phyloP scores from a whole-genome alignment of 2,113 vertebrate species.

The Entosphenus tridentatus region DNA sequence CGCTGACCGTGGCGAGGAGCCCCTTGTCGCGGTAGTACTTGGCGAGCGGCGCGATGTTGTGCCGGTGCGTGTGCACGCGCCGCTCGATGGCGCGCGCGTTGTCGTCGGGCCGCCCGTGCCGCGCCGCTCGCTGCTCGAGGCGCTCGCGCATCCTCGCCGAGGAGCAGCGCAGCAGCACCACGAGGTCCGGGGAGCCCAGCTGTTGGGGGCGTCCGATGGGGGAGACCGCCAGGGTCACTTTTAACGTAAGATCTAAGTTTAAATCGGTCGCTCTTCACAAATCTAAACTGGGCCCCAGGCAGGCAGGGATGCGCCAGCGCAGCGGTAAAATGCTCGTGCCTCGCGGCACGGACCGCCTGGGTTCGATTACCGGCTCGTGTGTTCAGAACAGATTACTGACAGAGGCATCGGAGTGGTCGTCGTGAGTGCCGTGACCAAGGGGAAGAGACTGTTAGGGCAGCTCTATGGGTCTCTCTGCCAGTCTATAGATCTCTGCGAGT shows the following conservation, averaged over 20 bases:
- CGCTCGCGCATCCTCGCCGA: constrained; percentile 72
- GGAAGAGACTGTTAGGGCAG: too few species aligned
- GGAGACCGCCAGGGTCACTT: not conserved
- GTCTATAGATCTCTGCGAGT: too few species aligned
- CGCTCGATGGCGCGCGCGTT: constrained; percentile 85
- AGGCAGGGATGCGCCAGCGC: too few species aligned
- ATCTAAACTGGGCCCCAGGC: too few species aligned
- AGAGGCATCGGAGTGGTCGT: too few species aligned
- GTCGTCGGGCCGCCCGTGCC: constrained; percentile 81
- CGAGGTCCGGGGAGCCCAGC: constrained; percentile 89
- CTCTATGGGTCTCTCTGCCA: too few species aligned
- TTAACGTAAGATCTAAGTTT: not conserved
- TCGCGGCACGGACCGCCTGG: too few species aligned
- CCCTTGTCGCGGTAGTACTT: constrained; percentile 93
- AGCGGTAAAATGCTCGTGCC: too few species aligned
- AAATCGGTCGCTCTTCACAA: not conserved
- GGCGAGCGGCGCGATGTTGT: constrained; percentile 66
- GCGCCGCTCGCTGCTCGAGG: constrained; percentile 57
- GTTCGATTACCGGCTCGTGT: too few species aligned
- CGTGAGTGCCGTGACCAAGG: too few species aligned
- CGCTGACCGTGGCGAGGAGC: constrained; percentile 67
- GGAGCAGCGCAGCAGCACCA: constrained; percentile 72
- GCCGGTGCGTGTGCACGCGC: constrained; percentile 76
- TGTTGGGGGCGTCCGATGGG: constrained; percentile 16
- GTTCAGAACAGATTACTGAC: too few species aligned